Percentiles rank a stretch among this genome's conserved stretches.
Evolutionary conservation across 2,797 vertebrate species (phyloP).

Genomic region (Neopelma chrysocephalum): DNA sequence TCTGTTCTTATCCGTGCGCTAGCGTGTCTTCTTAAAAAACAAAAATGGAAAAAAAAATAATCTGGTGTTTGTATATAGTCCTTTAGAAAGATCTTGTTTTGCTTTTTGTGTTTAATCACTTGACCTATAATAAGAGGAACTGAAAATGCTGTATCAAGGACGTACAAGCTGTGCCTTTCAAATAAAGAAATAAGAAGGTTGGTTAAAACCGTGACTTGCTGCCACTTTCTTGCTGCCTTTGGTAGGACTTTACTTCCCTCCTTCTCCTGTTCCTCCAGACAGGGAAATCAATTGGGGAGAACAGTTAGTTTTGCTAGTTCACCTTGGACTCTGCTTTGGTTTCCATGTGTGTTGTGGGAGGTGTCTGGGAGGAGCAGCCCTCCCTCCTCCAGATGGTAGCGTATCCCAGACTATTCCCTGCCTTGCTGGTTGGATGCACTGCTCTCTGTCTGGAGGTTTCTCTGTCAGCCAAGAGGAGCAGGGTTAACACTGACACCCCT

Average conservation of each 20-base stretch:
- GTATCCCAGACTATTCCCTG: not conserved
- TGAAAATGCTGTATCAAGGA: constrained; percentile 71
- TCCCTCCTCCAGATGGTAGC: not conserved
- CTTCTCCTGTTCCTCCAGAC: not conserved
- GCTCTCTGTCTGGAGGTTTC: not conserved
- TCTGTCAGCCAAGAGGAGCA: not conserved
- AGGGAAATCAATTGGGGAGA: fast-evolving
- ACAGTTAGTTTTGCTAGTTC: not conserved
- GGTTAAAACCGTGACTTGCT: constrained; percentile 26
- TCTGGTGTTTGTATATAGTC: constrained; percentile 76
- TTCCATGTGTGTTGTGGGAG: not conserved
- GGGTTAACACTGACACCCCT: not conserved
- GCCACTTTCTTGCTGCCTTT: not conserved
- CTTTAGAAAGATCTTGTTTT: constrained; percentile 72
- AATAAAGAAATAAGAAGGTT: constrained; percentile 81
- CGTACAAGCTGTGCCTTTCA: constrained; percentile 80
- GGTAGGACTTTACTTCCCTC: not conserved
- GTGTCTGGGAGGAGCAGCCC: not conserved
- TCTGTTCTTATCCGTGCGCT: constrained; percentile 68
- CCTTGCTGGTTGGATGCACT: not conserved
- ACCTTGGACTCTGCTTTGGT: not conserved
- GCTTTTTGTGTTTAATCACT: constrained; percentile 73
- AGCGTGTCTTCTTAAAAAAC: constrained; percentile 68
- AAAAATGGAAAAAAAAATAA: constrained; percentile 37
- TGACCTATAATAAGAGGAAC: constrained; percentile 69